These are phyloP conservation scores for Diploscapter pachys DNA, from an alignment of 1,140 invertebrate species.

Conservation along the genomic window DNA sequence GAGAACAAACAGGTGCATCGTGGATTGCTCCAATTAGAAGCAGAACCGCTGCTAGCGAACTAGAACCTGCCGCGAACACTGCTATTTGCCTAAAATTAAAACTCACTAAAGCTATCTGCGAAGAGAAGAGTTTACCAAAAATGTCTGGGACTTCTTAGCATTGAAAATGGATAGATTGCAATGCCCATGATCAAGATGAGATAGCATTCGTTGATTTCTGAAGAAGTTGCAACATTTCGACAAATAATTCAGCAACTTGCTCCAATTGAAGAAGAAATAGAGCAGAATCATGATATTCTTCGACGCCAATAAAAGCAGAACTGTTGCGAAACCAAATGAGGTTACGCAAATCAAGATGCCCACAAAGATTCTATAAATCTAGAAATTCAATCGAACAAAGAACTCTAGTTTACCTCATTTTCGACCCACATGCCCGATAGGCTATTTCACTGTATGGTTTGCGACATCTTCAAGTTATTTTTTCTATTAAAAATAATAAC, in stretches of 20 bases:
- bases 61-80: slow-evolving; percentile 15
- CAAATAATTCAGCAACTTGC: too few relatives aligned
- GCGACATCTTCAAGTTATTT: slow-evolving; percentile 61
- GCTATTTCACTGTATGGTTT: slow-evolving; percentile 72
- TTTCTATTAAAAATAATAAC: slow-evolving; percentile 66
- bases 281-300: slow-evolving; percentile 64
- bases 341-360: slow-evolving; percentile 67
- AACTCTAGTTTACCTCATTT: slow-evolving; percentile 63
- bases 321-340: slow-evolving; percentile 71
- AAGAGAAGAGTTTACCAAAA: slow-evolving; percentile 63
- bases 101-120: background rate
- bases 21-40: slow-evolving; percentile 14
- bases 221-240: slow-evolving; percentile 58
- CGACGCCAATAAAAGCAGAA: slow-evolving; percentile 70
- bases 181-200: slow-evolving; percentile 69
- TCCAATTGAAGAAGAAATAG: slow-evolving; percentile 61
- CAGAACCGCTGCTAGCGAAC: slow-evolving; percentile 11
- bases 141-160: slow-evolving; percentile 72
- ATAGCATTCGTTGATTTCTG: slow-evolving; percentile 64
- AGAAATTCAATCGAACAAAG: background rate
- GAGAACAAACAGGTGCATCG: slow-evolving; percentile 8
- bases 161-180: slow-evolving; percentile 68
- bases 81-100: slow-evolving; percentile 44
- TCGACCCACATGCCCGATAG: slow-evolving; percentile 65
- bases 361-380: slow-evolving; percentile 55